Evolutionary conservation across 2,888 invertebrate genomes (phyloP), one percentile per base, ranked within the genome.

Genomic region (Philonicus albiceps): DNA sequence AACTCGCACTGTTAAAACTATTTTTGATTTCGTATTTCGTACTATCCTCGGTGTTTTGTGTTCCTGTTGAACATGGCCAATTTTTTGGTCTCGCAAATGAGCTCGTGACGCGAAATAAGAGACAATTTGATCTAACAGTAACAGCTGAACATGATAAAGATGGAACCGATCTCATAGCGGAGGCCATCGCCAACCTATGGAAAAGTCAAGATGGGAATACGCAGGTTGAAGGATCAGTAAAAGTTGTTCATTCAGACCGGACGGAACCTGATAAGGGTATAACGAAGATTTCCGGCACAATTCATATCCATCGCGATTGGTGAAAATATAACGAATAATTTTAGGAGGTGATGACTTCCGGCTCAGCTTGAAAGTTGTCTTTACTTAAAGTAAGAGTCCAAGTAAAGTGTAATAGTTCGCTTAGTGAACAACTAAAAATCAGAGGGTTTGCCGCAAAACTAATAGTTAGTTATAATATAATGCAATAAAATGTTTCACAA

Each of bases 91-190:
- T 8, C 11, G 43, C 16, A 11, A 27, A 27, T 1, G 34, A 8
- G 16, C 13, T 43, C n/a, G 4, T 16, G 19, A 55, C 22, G n/a
- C 89, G 90, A 16, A 86, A 88, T 0, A 90, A 90, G 5, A 90
- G 92, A 19, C 92, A 92, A 88, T 91, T 92, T 75, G 92, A 92
- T 89, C 88, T 92, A 72, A 91, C 90, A 2, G 3, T 92, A 4
- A 91, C 91, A 1, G 92, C 92, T 1, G 92, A 92, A 30, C 91
- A 92, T 87, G 91, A 92, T 86, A 91, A 92, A 76, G 90, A 90
- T 3, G 91, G 91, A 27, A 92, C 92, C 0, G 91, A 92, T 88
- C 86, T 92, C 83, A 90, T 91, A 0, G 88, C 92, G 31, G 92
- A 92, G 88, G 92, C 91, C 0, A 91, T 91, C 78, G 91, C 91